Percentiles rank a stretch among this genome's conserved stretches.
These are phyloP conservation scores for Orchestia grillus DNA, from an alignment of 1,140 invertebrate species.

Conservation along the genomic window DNA sequence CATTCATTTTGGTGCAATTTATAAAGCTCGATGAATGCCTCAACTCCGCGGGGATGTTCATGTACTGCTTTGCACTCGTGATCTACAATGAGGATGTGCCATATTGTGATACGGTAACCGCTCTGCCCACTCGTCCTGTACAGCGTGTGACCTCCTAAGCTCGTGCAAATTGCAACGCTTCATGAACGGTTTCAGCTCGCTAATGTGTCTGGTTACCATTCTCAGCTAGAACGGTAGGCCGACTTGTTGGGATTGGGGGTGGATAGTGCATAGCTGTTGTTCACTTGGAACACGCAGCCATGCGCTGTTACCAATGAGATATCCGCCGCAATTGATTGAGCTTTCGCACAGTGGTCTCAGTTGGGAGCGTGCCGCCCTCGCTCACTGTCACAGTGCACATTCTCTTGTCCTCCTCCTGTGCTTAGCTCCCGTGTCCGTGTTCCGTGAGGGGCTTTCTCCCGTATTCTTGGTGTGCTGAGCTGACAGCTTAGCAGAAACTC, in stretches of 20 bases:
- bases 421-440: not conserved
- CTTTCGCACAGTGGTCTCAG: not conserved
- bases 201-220: too few species aligned
- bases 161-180: too few species aligned
- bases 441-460: not conserved
- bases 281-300: not conserved
- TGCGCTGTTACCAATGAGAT: not conserved
- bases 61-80: too few species aligned
- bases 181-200: too few species aligned
- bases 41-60: too few species aligned
- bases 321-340: not conserved
- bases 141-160: too few species aligned
- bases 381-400: not conserved
- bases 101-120: too few species aligned
- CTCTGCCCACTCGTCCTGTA: too few species aligned
- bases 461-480: not conserved
- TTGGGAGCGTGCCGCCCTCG: not conserved
- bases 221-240: too few species aligned
- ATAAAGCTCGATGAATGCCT: too few species aligned
- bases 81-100: too few species aligned
- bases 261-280: not conserved
- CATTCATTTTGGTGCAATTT: too few species aligned
- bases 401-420: not conserved
- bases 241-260: not conserved
- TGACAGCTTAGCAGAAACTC: not conserved